Evolutionary conservation across 2,888 invertebrate species (phyloP), one percentile per base, ranked within the genome.

Genomic region (Hypsopygia costalis): DNA sequence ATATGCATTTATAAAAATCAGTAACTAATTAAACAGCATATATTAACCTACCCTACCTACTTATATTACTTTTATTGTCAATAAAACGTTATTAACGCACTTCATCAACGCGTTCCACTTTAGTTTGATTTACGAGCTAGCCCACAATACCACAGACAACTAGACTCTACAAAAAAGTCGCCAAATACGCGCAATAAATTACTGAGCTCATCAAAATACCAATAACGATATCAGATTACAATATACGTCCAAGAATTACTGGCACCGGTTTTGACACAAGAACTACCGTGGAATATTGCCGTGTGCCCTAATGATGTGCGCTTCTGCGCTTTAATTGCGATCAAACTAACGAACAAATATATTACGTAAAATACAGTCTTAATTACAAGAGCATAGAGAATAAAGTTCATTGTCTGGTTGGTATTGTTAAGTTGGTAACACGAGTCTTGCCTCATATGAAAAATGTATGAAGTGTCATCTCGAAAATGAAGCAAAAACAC

Each of bases 201-300:
- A 25, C 25, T n/a, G 58, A 61, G 64, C 75, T 71, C 75, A 81
- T 80, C 78, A 75, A 77, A 78, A 78, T 70, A 71, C 79, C 80
- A 69, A 78, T 80, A 76, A 68, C 67, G 62, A 67, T 77, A 74
- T 76, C 70, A 66, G 68, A 77, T 75, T 69, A 62, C 68, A 62
- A 60, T 16, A 16, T 16, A 16, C 16, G 66, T 48, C 57, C 61
- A 51, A 58, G 67, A 59, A 16, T 68, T 67, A 62, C 64, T 36
- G 40, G 20, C 45, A 47, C 42, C 54, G 51, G 57, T 55, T 44
- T 25, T 41, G 39, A 40, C 33, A 57, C 72, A 85, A 86, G 82
- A 87, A 85, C 62, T 70, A 82, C 70, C 87, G 87, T 86, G 86
- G 87, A 87, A 85, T 87, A 87, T 87, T 83, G 80, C 78, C 83